phyloP scores from a whole-genome alignment of 2,113 vertebrate species.

The Tautogolabrus adspersus region DNA sequence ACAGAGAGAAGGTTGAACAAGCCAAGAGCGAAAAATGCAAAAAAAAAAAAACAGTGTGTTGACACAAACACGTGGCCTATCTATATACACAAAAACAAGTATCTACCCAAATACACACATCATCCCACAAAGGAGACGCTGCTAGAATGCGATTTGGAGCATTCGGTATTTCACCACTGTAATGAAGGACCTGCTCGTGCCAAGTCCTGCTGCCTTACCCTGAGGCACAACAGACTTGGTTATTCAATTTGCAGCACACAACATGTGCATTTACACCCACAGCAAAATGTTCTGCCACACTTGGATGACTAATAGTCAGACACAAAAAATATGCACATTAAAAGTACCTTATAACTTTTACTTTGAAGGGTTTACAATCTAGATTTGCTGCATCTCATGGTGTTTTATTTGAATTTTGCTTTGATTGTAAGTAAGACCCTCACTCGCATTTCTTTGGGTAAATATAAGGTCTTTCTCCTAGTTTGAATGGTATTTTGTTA shows the following conservation, averaged over 20 bases:
- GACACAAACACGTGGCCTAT: not conserved
- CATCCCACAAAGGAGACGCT: conserved; percentile 10
- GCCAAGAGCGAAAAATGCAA: not conserved
- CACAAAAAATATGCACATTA: conserved; percentile 4
- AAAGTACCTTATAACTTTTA: not conserved
- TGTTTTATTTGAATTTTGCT: not conserved
- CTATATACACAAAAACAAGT: conserved; percentile 6
- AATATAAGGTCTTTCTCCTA: conserved; percentile 3
- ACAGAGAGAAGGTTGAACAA: conserved; percentile 12
- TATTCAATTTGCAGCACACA: conserved; percentile 41
- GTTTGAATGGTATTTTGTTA: conserved; percentile 12
- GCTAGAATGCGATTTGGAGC: conserved; percentile 39
- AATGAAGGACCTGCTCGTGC: conserved; percentile 57
- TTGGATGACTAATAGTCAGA: conserved; percentile 27
- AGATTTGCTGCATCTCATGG: not conserved
- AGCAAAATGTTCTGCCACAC: conserved; percentile 15
- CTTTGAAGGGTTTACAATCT: conserved; percentile 24
- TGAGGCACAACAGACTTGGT: conserved; percentile 35
- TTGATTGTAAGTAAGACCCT: not conserved
- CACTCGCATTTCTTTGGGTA: conserved; percentile 1
- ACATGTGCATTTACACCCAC: conserved; percentile 27
- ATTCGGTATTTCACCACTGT: conserved; percentile 64
- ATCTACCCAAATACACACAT: not conserved
- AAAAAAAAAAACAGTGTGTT: not conserved
- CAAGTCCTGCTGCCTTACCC: conserved; percentile 41